phyloP scores from a whole-genome alignment of 2,888 invertebrate genomes.

The Dicroscelio sp. region DNA sequence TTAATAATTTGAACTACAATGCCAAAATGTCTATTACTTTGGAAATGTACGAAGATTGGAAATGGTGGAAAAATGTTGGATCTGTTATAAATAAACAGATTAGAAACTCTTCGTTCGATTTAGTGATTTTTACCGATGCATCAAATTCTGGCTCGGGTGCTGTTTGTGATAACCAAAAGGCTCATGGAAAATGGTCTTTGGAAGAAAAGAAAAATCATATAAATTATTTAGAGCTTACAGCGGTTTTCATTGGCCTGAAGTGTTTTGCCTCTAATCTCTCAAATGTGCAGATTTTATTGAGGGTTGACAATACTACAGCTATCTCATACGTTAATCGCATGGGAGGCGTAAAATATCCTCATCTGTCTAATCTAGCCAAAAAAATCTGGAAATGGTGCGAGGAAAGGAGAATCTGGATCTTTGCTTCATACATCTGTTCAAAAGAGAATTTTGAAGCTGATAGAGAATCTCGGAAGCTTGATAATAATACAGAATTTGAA shows the following conservation, averaged over 20 bases:
- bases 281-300: constrained; percentile 65
- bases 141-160: constrained; percentile 73
- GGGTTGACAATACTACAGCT: constrained; percentile 79
- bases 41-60: constrained; percentile 53
- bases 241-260: constrained; percentile 73
- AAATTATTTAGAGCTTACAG: constrained; percentile 77
- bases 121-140: constrained; percentile 77
- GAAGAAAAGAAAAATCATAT: constrained; percentile 60
- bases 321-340: constrained; percentile 65
- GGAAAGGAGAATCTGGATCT: constrained; percentile 58
- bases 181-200: constrained; percentile 54
- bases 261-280: constrained; percentile 63
- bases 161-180: constrained; percentile 31
- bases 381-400: constrained; percentile 74
- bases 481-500: constrained; percentile 66
- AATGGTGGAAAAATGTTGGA: constrained; percentile 67
- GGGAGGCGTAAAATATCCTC: constrained; percentile 59
- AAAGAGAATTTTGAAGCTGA: constrained; percentile 65
- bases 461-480: constrained; percentile 54
- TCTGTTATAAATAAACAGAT: constrained; percentile 30
- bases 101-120: constrained; percentile 27
- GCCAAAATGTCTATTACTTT: constrained; percentile 36
- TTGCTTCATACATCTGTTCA: constrained; percentile 65
- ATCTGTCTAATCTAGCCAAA: constrained; percentile 62
- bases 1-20: constrained; percentile 37